A percentile compares a stretch with the other conserved stretches of the same genome.
These are phyloP conservation scores for Bombus pyrosoma DNA, from an alignment of 1,140 invertebrate species.

Conservation along the genomic window DNA sequence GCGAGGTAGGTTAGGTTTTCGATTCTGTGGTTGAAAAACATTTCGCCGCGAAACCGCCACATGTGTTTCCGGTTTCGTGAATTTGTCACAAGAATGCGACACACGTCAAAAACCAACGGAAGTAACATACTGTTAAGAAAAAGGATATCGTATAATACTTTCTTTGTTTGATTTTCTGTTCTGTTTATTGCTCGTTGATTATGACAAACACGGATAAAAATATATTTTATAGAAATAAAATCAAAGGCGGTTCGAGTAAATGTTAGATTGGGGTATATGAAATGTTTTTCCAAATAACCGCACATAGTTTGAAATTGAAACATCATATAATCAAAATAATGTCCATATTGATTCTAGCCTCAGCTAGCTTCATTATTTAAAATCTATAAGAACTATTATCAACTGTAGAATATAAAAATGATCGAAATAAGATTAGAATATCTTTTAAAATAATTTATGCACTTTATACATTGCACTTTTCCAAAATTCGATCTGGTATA, in stretches of 20 bases:
- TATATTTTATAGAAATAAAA: not conserved
- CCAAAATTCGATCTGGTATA: no score
- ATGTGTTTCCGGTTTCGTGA: slow-evolving; percentile 8
- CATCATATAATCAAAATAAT: not conserved
- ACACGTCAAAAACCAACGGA: not conserved
- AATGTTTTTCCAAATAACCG: not conserved
- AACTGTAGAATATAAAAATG: not conserved
- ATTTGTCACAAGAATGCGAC: not conserved
- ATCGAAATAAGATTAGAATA: no score
- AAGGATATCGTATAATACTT: no score
- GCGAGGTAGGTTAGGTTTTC: slow-evolving; percentile 30
- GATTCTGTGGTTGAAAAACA: slow-evolving; percentile 5
- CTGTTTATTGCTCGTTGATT: not conserved
- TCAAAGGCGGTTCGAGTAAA: not conserved
- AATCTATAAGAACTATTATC: not conserved
- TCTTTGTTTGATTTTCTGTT: not conserved
- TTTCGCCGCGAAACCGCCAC: slow-evolving; percentile 2
- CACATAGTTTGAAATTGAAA: not conserved
- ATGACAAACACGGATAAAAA: not conserved
- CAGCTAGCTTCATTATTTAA: not conserved
- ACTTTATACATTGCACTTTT: no score
- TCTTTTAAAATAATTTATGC: no score
- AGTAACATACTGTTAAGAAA: not conserved
- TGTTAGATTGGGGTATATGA: not conserved
- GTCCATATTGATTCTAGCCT: not conserved